Conservation (phyloP, 2,888 invertebrate species). For the Vesta saturnalis region DNA sequence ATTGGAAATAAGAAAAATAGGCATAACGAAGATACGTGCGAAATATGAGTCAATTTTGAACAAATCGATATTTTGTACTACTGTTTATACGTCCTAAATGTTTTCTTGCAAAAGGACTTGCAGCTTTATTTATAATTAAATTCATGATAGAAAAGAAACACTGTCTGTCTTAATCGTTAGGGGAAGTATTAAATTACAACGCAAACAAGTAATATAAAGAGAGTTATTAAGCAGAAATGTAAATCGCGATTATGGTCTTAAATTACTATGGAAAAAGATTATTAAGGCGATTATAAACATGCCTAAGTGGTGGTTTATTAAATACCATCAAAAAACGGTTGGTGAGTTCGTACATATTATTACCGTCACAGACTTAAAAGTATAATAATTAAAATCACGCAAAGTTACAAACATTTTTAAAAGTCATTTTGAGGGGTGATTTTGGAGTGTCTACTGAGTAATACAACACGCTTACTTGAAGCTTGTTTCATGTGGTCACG, state of each 20-base stretch:
- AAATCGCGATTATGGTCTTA: not conserved
- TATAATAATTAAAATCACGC: slow-evolving; percentile 28
- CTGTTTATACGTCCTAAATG: too few species aligned
- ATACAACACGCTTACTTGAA: slow-evolving; percentile 24
- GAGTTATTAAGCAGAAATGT: not conserved
- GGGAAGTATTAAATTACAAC: not conserved
- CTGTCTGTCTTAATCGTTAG: not conserved
- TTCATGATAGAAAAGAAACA: too few species aligned
- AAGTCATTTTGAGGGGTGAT: slow-evolving; percentile 22
- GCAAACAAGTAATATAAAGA: not conserved
- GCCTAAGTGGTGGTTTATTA: slow-evolving; percentile 15
- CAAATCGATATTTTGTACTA: too few species aligned
- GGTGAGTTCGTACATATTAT: slow-evolving; percentile 19
- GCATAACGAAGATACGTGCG: not conserved
- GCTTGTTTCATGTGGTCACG: slow-evolving; percentile 28
- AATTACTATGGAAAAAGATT: not conserved
- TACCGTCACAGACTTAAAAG: slow-evolving; percentile 18
- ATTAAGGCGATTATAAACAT: not conserved
- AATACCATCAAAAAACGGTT: slow-evolving; percentile 21
- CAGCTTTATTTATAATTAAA: not conserved
- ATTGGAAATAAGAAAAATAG: slow-evolving; percentile 2
- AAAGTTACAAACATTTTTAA: slow-evolving; percentile 19
- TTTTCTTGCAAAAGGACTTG: too few species aligned
- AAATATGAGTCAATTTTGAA: not conserved
- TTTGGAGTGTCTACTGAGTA: slow-evolving; percentile 24